Conservation (phyloP, 1,140 invertebrate species). For the Caligus rogercresseyi region DNA sequence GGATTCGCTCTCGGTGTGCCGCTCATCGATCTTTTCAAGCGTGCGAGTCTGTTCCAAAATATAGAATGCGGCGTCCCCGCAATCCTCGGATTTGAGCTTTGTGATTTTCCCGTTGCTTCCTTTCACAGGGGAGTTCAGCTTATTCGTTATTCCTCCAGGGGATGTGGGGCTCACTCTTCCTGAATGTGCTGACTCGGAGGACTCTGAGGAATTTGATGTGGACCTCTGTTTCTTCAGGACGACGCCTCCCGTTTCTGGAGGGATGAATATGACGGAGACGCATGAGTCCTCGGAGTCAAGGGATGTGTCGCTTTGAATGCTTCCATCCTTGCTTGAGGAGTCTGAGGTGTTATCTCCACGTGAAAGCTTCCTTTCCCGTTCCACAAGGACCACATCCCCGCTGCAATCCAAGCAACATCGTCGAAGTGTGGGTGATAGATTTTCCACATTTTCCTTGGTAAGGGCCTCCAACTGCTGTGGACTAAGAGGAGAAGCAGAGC, state of each 20-base stretch:
- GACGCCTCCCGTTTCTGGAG: slow-evolving; percentile 31
- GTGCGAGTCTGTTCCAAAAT: background rate
- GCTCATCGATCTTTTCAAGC: slow-evolving; percentile 5
- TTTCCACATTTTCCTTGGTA: slow-evolving; percentile 1
- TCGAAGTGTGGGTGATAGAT: slow-evolving; percentile 11
- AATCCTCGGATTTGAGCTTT: slow-evolving; percentile 10
- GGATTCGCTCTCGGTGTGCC: slow-evolving; percentile 6
- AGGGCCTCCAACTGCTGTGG: slow-evolving; percentile 11
- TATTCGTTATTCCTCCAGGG: slow-evolving; percentile 7
- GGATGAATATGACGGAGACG: slow-evolving; percentile 71
- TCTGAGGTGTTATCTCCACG: slow-evolving; percentile 62
- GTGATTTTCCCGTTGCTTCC: slow-evolving; percentile 22
- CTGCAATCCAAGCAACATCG: slow-evolving; percentile 15
- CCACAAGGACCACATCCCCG: slow-evolving; percentile 14
- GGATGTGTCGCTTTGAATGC: slow-evolving; percentile 75
- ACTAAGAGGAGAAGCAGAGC: slow-evolving; percentile 12
- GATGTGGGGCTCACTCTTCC: slow-evolving; percentile 3
- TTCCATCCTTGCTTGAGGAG: slow-evolving; percentile 66
- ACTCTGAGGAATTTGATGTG: slow-evolving; percentile 24
- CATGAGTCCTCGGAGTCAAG: slow-evolving; percentile 81
- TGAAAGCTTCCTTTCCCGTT: slow-evolving; percentile 41
- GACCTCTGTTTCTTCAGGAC: slow-evolving; percentile 8
- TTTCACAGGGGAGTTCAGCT: slow-evolving; percentile 1
- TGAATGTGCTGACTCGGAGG: slow-evolving; percentile 22
- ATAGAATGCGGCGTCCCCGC: background rate